These are phyloP conservation scores for Acleris sparsana DNA, from an alignment of 2,888 invertebrate genomes.

Conservation along the genomic window DNA sequence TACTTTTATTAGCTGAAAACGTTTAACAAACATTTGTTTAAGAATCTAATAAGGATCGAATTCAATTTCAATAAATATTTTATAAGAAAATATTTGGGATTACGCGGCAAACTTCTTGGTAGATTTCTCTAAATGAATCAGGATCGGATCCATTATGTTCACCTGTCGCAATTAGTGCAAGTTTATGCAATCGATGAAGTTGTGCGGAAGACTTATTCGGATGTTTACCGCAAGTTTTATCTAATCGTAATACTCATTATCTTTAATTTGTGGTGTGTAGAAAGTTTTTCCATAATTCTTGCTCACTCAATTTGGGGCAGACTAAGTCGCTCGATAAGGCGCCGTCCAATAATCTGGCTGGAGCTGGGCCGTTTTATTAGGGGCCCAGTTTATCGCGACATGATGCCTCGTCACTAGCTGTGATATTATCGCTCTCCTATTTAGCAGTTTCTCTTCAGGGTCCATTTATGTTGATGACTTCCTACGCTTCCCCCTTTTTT, in stretches of 20 bases:
- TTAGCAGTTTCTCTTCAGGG: constrained; percentile 56
- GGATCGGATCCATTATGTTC: constrained; percentile 16
- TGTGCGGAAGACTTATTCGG: constrained; percentile 41
- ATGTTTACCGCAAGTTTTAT: constrained; percentile 66
- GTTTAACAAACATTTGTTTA: constrained; percentile 80
- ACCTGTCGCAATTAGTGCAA: constrained; percentile 12
- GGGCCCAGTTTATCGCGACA: constrained; percentile 67
- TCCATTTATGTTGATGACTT: constrained; percentile 51
- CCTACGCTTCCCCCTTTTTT: constrained; percentile 48
- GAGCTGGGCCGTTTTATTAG: constrained; percentile 72
- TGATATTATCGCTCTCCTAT: constrained; percentile 65
- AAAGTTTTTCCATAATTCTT: constrained; percentile 79
- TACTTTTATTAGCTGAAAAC: constrained; percentile 81
- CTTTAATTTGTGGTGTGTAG: constrained; percentile 69
- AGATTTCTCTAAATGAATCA: constrained; percentile 14
- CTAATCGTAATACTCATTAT: constrained; percentile 77
- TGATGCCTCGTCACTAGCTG: constrained; percentile 64
- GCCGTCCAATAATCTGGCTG: constrained; percentile 70
- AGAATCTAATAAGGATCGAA: constrained; percentile 72
- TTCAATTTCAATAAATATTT: constrained; percentile 60
- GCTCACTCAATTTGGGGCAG: constrained; percentile 75
- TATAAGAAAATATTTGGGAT: constrained; percentile 20
- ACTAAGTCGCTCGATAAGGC: constrained; percentile 73
- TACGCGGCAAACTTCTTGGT: constrained; percentile 12
- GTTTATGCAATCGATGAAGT: constrained; percentile 20